Percentiles rank a stretch among this genome's conserved stretches.
Evolutionary conservation across 2,797 vertebrate genomes (phyloP).

Genomic region (Agapornis canus): DNA sequence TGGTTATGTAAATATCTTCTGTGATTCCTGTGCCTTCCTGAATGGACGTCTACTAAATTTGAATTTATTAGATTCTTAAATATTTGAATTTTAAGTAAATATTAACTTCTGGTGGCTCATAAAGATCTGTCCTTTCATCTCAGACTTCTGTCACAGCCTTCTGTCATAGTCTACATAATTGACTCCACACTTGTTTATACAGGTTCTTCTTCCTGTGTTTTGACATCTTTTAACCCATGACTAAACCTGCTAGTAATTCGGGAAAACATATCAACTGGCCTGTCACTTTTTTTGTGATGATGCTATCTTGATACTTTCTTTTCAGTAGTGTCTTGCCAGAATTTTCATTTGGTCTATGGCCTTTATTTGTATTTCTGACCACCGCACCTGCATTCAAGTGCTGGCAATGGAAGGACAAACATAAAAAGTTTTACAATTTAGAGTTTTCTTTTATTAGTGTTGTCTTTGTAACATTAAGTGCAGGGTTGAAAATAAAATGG

Average conservation of each 20-base stretch:
- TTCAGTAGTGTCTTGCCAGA: neutral
- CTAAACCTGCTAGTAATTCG: constrained; percentile 21
- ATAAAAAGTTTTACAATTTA: neutral
- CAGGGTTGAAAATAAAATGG: neutral
- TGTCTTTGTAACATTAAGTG: neutral
- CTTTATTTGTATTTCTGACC: neutral
- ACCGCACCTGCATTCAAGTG: neutral
- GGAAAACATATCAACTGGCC: constrained; percentile 19
- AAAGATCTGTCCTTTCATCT: neutral
- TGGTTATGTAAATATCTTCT: neutral
- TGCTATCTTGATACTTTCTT: neutral
- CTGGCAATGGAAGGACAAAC: neutral
- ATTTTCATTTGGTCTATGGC: neutral
- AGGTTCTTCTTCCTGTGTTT: constrained; percentile 49
- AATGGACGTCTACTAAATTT: neutral
- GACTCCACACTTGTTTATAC: constrained; percentile 23
- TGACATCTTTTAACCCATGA: neutral
- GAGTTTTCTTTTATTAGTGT: neutral
- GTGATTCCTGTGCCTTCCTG: neutral
- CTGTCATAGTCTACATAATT: neutral
- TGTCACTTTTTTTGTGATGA: constrained; percentile 10
- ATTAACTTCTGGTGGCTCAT: neutral
- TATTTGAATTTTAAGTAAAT: constrained; percentile 4
- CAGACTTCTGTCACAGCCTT: neutral
- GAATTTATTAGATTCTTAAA: neutral